Base-by-base conservation (phyloP, 2,888 invertebrate genomes). In the Andricus quercusramuli region DNA sequence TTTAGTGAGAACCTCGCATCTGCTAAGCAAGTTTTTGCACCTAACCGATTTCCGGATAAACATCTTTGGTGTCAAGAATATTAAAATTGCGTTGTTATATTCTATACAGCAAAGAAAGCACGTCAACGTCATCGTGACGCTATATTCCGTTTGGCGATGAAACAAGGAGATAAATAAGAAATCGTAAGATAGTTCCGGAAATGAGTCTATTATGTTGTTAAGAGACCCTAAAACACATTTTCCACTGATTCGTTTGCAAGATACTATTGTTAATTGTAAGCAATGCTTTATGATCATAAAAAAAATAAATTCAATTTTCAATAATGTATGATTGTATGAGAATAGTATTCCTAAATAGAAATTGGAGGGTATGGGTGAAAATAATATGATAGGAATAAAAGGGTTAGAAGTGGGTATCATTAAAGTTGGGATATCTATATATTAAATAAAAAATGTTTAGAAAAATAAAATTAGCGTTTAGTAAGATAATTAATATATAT, bases 1-100 rank as follows among this genome's bases (percentile, higher is more conserved):
- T 84, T 82, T 79, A 80, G 78, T 84, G 82, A 78, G 84, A 84
- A 84, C 79, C 78, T 80, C 80, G 80, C 84, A 83, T 84, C 83
- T 83, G 84, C 65, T 76, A 74, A 68, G 51, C 11, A 79, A 78
- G 79, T 82, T 84, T 80, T 84, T 82, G 82, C 79, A 83, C 82
- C 76, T 79, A 84, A 47, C 66, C 68, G 82, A 80, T 83, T 79
- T 80, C 79, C 78, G 74, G 84, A 83, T 84, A 84, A 84, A 79
- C 67, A 84, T 83, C 83, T 80, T 76, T 62, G n/a, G 78, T 32
- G 78, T 44, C 47, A 56, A 70, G 65, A 56, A 80, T 81, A 81
- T 79, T 82, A 80, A 83, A 84, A 84, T 83, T 83, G 80, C 79
- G 74, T 84, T 82, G 81, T 81, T 78, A 82, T 80, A 59, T 82